Percentiles rank a stretch among this genome's conserved stretches.
Conservation (phyloP, 2,888 invertebrate species). For the Lymantria monacha region DNA sequence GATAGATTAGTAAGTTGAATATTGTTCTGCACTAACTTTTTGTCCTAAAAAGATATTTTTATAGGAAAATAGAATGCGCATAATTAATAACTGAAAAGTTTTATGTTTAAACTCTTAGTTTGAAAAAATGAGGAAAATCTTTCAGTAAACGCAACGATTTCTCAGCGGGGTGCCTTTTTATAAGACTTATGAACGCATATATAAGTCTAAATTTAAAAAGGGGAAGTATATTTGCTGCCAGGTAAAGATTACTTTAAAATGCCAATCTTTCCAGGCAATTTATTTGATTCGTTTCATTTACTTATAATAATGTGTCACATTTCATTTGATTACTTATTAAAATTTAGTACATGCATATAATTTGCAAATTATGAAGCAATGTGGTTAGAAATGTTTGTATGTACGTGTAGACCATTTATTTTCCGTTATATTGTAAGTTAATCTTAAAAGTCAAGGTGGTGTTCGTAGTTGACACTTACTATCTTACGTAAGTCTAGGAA, state of each 20-base stretch:
- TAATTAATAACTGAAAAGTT: slow-evolving; percentile 42
- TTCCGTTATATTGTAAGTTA: too few relatives aligned
- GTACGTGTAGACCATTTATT: too few relatives aligned
- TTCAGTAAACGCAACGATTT: slow-evolving; percentile 22
- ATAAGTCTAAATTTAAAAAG: not conserved
- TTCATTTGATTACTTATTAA: too few relatives aligned
- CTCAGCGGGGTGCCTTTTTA: slow-evolving; percentile 3
- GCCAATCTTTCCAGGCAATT: not conserved
- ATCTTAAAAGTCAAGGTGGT: too few relatives aligned
- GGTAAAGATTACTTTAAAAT: not conserved
- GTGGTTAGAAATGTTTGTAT: too few relatives aligned
- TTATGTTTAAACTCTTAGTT: slow-evolving; percentile 33
- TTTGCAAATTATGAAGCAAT: too few relatives aligned
- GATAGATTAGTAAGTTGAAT: too few relatives aligned
- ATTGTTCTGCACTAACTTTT: too few relatives aligned
- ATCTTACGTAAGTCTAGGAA: too few relatives aligned
- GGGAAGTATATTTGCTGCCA: not conserved
- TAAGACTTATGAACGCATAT: not conserved
- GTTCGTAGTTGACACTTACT: too few relatives aligned
- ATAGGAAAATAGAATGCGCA: slow-evolving; percentile 30
- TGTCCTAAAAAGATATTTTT: too few relatives aligned
- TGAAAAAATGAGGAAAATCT: slow-evolving; percentile 28
- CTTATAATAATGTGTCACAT: not conserved
- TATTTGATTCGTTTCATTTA: not conserved
- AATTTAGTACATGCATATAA: too few relatives aligned